Evolutionary conservation across 2,888 invertebrate genomes (phyloP).

Genomic region (Sphaerophoria rueppellii): DNA sequence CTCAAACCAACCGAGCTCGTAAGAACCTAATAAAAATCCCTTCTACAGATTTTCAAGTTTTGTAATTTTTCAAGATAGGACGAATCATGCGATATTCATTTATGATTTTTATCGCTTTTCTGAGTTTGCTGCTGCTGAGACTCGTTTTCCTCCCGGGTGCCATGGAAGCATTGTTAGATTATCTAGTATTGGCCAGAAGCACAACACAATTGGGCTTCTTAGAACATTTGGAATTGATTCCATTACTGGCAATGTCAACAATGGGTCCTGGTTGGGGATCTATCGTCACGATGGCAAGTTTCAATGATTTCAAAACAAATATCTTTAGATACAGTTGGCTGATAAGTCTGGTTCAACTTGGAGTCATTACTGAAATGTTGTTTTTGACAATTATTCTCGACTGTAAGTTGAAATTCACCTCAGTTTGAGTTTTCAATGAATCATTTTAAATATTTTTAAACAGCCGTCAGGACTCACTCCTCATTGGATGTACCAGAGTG

Average conservation of each 20-base stretch:
- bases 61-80: constrained; percentile 76
- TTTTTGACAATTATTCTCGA: constrained; percentile 86
- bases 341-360: constrained; percentile 76
- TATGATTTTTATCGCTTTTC: constrained; percentile 75
- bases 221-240: constrained; percentile 48
- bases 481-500: not conserved
- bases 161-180: constrained; percentile 53
- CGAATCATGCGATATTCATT: constrained; percentile 77
- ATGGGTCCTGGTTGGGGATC: constrained; percentile 94
- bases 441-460: too few species aligned
- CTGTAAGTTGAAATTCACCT: constrained; percentile 79
- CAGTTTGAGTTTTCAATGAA: too few species aligned
- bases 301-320: constrained; percentile 89
- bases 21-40: too few species aligned
- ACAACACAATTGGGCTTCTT: not conserved
- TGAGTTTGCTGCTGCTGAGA: constrained; percentile 74
- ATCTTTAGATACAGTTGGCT: constrained; percentile 83
- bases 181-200: not conserved
- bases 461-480: too few species aligned
- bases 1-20: too few species aligned
- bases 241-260: constrained; percentile 85
- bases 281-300: constrained; percentile 91
- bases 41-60: too few species aligned
- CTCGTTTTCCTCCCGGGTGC: constrained; percentile 76
- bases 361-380: constrained; percentile 83